phyloP scores from a whole-genome alignment of 1,140 invertebrate genomes.

The Oncopodura yosiiana region DNA sequence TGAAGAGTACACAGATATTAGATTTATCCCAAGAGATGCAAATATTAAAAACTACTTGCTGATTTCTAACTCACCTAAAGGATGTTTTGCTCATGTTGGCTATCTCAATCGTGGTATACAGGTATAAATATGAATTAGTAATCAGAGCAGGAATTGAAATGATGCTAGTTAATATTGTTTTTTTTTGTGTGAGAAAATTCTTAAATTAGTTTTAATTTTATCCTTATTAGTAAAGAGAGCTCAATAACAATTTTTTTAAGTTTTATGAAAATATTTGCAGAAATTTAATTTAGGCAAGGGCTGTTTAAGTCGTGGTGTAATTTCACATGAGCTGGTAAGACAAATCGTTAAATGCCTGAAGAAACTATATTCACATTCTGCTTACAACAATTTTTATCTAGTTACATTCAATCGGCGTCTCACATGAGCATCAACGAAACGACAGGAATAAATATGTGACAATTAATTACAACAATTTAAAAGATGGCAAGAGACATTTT shows the following conservation, averaged over 20 bases:
- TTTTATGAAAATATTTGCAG: conserved; percentile 1
- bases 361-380: too few relatives aligned
- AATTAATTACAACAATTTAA: conserved; percentile 24
- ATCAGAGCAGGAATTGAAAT: not conserved
- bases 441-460: conserved; percentile 34
- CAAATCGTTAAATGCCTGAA: too few relatives aligned
- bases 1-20: conserved; percentile 17
- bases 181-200: not conserved
- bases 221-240: not conserved
- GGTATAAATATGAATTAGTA: conserved; percentile 1
- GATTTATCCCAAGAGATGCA: conserved; percentile 9
- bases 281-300: conserved; percentile 21
- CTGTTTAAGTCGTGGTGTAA: conserved; percentile 25
- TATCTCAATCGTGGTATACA: conserved; percentile 19
- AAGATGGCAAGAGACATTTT: conserved; percentile 10
- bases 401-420: conserved; percentile 35
- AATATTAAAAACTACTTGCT: conserved; percentile 17
- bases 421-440: conserved; percentile 33
- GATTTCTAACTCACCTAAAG: conserved; percentile 13
- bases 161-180: not conserved
- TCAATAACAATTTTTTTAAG: not conserved
- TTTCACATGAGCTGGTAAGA: conserved; percentile 34
- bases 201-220: not conserved
- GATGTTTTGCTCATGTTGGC: conserved; percentile 23
- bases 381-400: too few relatives aligned